A percentile compares a stretch with the other conserved stretches of the same genome.
Evolutionary conservation across 2,797 vertebrate genomes (phyloP).

Genomic region (Cyclura pinguis): DNA sequence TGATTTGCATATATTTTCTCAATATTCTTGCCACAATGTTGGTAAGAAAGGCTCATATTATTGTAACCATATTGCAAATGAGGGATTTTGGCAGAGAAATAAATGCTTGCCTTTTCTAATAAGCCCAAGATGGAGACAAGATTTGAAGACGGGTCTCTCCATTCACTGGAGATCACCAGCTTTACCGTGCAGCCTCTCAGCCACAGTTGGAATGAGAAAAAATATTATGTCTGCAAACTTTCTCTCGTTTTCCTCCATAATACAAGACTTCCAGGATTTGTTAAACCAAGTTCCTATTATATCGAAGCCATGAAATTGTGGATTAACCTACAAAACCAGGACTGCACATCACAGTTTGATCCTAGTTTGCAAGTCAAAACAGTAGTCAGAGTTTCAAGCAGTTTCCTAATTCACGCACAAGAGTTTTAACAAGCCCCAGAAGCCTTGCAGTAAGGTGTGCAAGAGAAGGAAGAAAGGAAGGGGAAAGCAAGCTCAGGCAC

Average conservation of each 20-base stretch:
- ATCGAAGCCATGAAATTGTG: neutral
- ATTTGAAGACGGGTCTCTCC: neutral
- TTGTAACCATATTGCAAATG: neutral
- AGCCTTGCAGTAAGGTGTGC: neutral
- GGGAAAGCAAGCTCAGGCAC: neutral
- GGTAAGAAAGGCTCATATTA: neutral
- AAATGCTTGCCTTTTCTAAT: neutral
- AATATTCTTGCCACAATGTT: neutral
- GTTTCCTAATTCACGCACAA: neutral
- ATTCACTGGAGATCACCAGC: neutral
- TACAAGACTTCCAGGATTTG: neutral
- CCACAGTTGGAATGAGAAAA: neutral
- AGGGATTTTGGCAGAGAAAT: neutral
- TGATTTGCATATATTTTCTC: neutral
- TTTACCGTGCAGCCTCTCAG: neutral
- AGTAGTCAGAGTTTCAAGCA: neutral
- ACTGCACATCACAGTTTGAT: neutral
- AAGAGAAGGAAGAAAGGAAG: neutral
- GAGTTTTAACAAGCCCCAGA: neutral
- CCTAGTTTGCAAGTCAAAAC: neutral
- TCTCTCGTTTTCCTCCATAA: neutral
- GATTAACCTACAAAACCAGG: neutral
- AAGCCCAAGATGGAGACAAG: neutral
- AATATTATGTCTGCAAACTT: neutral
- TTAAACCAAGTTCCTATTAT: neutral